Percentiles rank a stretch among this genome's conserved stretches.
These are phyloP conservation scores for Perognathus longimembris DNA, from an alignment of 2,113 vertebrate species.

Conservation along the genomic window DNA sequence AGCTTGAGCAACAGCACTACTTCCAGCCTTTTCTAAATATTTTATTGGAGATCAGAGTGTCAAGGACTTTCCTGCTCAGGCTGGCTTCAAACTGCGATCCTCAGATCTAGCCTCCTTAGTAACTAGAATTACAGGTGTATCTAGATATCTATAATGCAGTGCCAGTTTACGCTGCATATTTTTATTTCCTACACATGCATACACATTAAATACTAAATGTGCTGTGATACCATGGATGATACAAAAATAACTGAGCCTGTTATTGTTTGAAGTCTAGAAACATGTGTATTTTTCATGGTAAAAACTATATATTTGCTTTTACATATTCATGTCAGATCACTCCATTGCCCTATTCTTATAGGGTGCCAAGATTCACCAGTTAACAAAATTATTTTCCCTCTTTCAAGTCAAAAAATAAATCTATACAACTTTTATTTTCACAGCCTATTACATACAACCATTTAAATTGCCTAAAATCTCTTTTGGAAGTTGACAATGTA, in stretches of 20 bases:
- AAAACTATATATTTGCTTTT: conserved; percentile 48
- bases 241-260: neutral
- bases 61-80: no score
- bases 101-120: no score
- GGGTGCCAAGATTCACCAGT: neutral
- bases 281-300: neutral
- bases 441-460: conserved; percentile 21
- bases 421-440: conserved; percentile 49
- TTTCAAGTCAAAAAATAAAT: conserved; percentile 4
- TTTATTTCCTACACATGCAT: neutral
- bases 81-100: no score
- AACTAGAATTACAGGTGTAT: no score
- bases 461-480: conserved; percentile 43
- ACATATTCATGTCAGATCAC: neutral
- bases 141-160: no score
- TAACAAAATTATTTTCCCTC: conserved; percentile 35
- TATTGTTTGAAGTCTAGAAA: neutral
- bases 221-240: neutral
- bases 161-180: neutral
- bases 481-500: conserved; percentile 34
- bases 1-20: no score
- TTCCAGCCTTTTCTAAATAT: no score
- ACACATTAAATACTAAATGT: neutral
- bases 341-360: neutral
- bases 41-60: no score